Evolutionary conservation across 2,888 invertebrate genomes (phyloP), one percentile per base, ranked within the genome.

Genomic region (Blera fallax): DNA sequence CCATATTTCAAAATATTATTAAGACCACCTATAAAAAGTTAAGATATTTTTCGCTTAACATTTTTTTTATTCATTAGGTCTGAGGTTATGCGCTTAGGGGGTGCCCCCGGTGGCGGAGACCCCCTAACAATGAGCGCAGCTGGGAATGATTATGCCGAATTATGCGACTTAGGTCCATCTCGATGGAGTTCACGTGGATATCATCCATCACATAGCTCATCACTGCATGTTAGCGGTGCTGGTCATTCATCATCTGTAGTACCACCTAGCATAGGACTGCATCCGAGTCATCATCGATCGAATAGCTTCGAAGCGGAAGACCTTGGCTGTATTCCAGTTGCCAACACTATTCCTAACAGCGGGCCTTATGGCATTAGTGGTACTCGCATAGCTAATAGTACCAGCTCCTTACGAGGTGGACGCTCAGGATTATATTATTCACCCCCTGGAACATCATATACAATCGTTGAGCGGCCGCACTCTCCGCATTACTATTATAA

Each of bases 361-460:
- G 90, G 89, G 5, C 90, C 90, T 29, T 90, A 90, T 85, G 90
- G 90, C 45, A 89, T 89, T 52, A 88, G 89, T 82, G 65, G 81
- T 69, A 87, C 90, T 64, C 89, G 90, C 48, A 91, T 92, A 67
- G 92, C 90, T 87, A 92, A 91, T 85, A 92, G 93, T 87, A 93
- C 93, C 8, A 92, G 91, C 87, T 92, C 92, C 62, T 88, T 92
- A 72, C 93, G 95, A 88, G 93, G 94, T 18, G 93, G 94, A 87
- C 94, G 95, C 58, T 94, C 96, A 88, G 95, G 96, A 87, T 93
- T 95, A 87, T 97, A 97, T 93, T 97, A 97, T 92, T 97, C 97
- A 87, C 97, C 97, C 76, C 97, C 97, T 29, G 97, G 97, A 87
- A 97, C 97, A 88, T 96, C 96, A 78, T 97, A 97, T 93, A 97